Percentiles rank a stretch among this genome's conserved stretches.
These are phyloP conservation scores for Cerceris ruficornis DNA, from an alignment of 2,888 invertebrate genomes.

Conservation along the genomic window DNA sequence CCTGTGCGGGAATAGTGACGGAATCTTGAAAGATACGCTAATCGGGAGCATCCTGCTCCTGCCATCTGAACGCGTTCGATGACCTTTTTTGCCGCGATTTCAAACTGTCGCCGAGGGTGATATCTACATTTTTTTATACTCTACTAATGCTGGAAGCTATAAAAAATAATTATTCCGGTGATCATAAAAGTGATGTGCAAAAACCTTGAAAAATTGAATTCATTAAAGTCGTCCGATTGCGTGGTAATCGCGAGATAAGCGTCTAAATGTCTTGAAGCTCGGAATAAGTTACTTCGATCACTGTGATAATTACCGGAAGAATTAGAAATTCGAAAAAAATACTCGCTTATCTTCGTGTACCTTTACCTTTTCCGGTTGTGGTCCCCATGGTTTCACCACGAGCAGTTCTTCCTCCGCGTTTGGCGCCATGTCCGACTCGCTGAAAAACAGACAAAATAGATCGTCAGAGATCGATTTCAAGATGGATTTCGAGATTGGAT, in stretches of 20 bases:
- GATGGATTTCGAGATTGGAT: not conserved
- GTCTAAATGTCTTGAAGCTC: too few relatives aligned
- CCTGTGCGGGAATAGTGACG: conserved; percentile 34
- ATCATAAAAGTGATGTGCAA: too few relatives aligned
- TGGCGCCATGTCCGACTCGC: conserved; percentile 81
- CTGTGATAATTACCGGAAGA: too few relatives aligned
- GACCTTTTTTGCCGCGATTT: not conserved
- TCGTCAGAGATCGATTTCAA: not conserved
- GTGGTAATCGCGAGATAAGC: too few relatives aligned
- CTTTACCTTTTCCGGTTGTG: conserved; percentile 78
- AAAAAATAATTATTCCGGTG: too few relatives aligned
- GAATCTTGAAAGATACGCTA: conserved; percentile 67
- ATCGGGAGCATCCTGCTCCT: conserved; percentile 70
- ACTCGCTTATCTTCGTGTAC: too few relatives aligned
- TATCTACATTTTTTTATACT: too few relatives aligned
- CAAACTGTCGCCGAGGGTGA: not conserved
- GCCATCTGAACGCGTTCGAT: conserved; percentile 2
- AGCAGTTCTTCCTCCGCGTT: conserved; percentile 80
- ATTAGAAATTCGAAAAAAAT: too few relatives aligned
- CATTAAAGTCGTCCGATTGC: too few relatives aligned
- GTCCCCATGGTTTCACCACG: conserved; percentile 76
- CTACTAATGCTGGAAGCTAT: too few relatives aligned
- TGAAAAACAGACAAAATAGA: conserved; percentile 66
- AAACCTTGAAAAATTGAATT: too few relatives aligned
- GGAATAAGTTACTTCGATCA: too few relatives aligned